Conservation (phyloP, 1,140 invertebrate species). For the Aradophagus sp. region DNA sequence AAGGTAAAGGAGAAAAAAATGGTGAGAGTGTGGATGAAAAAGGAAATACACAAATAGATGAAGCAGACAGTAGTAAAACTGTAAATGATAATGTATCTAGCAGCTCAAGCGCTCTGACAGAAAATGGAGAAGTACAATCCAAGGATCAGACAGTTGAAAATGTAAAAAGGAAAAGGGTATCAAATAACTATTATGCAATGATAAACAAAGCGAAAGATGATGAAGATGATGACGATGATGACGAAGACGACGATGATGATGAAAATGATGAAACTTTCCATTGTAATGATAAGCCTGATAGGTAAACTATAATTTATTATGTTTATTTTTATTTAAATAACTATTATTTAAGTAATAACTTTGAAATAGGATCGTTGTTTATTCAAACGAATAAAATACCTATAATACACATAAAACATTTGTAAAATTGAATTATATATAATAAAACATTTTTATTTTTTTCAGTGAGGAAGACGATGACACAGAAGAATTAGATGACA, state of each 20-base stretch:
- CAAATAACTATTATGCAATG: neutral
- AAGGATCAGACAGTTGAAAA: conserved; percentile 22
- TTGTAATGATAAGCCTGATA: neutral
- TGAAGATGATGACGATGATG: conserved; percentile 60
- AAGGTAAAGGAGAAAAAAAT: conserved; percentile 64
- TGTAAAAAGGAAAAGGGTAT: conserved; percentile 56
- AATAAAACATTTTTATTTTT: neutral
- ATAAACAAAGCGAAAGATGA: conserved; percentile 46
- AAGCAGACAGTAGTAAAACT: conserved; percentile 74
- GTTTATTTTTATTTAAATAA: too few species aligned
- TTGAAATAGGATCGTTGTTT: too few species aligned
- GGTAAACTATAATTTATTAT: too few species aligned
- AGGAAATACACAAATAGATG: conserved; percentile 70
- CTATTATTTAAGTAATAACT: too few species aligned
- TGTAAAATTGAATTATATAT: too few species aligned
- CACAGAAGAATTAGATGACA: conserved; percentile 72
- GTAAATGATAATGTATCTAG: conserved; percentile 69
- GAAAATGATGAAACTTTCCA: conserved; percentile 59
- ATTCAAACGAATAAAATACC: too few species aligned
- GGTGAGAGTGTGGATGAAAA: conserved; percentile 62
- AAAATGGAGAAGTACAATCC: conserved; percentile 75
- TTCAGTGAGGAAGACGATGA: conserved; percentile 48
- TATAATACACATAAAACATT: too few species aligned
- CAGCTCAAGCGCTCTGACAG: conserved; percentile 67
- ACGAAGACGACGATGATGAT: conserved; percentile 65